Evolutionary conservation across 2,113 vertebrate species (phyloP), one percentile per base, ranked within the genome.

Genomic region (Chelonoidis abingdonii): DNA sequence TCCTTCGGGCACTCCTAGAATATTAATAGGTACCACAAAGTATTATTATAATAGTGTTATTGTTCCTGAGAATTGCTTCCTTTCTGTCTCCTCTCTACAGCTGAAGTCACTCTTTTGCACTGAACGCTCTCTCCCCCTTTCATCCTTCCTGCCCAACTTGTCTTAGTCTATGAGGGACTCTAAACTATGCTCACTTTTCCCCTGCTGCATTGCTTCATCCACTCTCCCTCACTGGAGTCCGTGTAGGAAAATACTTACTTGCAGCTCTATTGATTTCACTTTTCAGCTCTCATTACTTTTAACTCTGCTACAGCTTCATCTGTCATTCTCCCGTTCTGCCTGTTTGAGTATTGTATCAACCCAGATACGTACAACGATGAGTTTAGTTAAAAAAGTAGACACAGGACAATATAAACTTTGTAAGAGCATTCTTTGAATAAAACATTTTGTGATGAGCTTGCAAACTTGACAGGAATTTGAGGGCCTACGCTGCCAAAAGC

Each of bases 51-150:
- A 96, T 85, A 89, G 65, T 3, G 0, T 97, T 95, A 94, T 82
- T 85, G 79, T 69, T 91, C 83, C 47, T 88, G 72, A 90, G 65
- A 97, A 97, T 95, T 95, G 86, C 87, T 97, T 97, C 92, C 92
- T 93, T 97, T 95, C 81, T 82, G 84, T 92, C 95, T 95, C 89
- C 94, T 93, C 94, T 96, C 93, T 95, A 86, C 96, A 96, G 91
- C 86, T 97, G 94, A 97, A 96, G 86, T 76, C 88, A 57, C 88
- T 89, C 95, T 94, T 97, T 95, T 89, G 22, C 91, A 92, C 87
- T 96, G 96, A 97, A 96, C 92, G 95, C 87, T 5, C 27, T 6
- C 90, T 95, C 92, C 93, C 95, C 94, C 54, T 65, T 84, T 80
- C 57, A 79, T 95, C 92, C 96, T 97, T 97, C 96, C 96, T 95